phyloP scores from a whole-genome alignment of 2,797 vertebrate species.

The Coccyzus lansbergi region DNA sequence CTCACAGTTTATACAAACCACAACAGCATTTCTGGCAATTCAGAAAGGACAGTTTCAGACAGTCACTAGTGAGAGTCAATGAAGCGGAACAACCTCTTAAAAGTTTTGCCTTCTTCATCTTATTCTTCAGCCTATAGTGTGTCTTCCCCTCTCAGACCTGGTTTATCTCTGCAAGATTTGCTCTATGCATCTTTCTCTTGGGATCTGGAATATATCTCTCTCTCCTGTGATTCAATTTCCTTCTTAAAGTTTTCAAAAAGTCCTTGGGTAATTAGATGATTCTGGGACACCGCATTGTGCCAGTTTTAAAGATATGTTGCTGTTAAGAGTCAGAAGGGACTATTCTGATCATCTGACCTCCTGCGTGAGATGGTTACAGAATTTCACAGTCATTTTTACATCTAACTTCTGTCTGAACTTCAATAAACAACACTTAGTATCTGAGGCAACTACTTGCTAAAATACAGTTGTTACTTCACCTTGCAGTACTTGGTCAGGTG shows the following conservation, averaged over 20 bases:
- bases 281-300: slow-evolving; percentile 63
- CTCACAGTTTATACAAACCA: not conserved
- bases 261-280: slow-evolving; percentile 69
- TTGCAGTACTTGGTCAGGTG: not conserved
- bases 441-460: not conserved
- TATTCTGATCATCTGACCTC: not conserved
- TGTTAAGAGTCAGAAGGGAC: slow-evolving; percentile 25
- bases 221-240: slow-evolving; percentile 52
- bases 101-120: slow-evolving; percentile 36
- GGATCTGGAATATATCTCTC: slow-evolving; percentile 67
- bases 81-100: slow-evolving; percentile 27
- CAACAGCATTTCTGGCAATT: not conserved
- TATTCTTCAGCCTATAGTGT: slow-evolving; percentile 1
- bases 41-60: not conserved
- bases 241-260: slow-evolving; percentile 57
- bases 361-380: not conserved
- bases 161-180: slow-evolving; percentile 44
- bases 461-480: not conserved
- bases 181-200: slow-evolving; percentile 54
- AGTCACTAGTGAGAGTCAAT: not conserved
- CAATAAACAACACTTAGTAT: not conserved
- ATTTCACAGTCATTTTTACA: not conserved
- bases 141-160: slow-evolving; percentile 51
- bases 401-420: not conserved
- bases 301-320: slow-evolving; percentile 44